A percentile compares a stretch with the other conserved stretches of the same genome.
These are phyloP conservation scores for Beroe ovata DNA, from an alignment of 37 sponge, comb jelly and placozoan species.

Conservation along the genomic window DNA sequence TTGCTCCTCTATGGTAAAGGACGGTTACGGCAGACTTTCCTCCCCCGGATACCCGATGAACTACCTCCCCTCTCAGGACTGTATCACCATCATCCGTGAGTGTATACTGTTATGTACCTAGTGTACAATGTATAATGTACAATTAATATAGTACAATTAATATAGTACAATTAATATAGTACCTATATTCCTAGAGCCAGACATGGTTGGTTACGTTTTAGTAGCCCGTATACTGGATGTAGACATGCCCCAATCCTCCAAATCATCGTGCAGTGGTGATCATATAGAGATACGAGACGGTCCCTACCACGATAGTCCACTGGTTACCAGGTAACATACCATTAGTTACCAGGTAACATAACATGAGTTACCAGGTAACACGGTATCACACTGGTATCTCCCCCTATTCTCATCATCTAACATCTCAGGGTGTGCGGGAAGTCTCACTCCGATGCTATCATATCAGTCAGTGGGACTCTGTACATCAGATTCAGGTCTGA, in stretches of 20 bases:
- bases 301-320: conserved; percentile 14
- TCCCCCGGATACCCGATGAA: conserved; percentile 9
- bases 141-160: too few species aligned
- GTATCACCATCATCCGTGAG: conserved; percentile 48
- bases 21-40: background rate
- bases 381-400: too few species aligned
- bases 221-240: conserved; percentile 39
- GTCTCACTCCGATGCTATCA: conserved; percentile 29
- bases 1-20: conserved; percentile 39
- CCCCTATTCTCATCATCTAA: too few species aligned
- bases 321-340: conserved; percentile 47
- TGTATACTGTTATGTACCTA: too few species aligned
- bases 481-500: conserved; percentile 17
- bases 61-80: background rate
- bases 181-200: conserved; percentile 46
- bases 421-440: conserved; percentile 57
- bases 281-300: conserved; percentile 45
- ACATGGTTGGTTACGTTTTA: conserved; percentile 24
- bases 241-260: background rate
- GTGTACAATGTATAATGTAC: too few species aligned
- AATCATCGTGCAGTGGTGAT: background rate
- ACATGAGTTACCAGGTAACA: too few species aligned
- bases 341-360: too few species aligned
- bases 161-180: too few species aligned
- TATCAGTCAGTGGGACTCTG: conserved; percentile 4